Base-by-base conservation (phyloP, 1,140 invertebrate species). In the Neodiprion fabricii region DNA sequence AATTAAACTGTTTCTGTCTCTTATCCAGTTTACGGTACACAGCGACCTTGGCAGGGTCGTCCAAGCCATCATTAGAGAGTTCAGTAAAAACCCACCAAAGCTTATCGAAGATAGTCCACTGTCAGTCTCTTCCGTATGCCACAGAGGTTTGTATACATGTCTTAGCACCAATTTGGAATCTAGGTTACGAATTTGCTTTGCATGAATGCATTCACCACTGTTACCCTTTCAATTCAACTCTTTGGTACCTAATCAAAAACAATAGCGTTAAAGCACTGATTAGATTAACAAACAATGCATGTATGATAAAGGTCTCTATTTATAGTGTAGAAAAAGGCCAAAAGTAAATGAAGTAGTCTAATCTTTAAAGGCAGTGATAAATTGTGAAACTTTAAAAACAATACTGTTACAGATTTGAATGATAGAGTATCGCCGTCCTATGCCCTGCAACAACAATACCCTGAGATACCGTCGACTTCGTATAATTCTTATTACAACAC, bases 11-110 rank as follows among this genome's bases (percentile, higher is more conserved):
- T 61, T 61, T 61, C 9, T 78, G 5, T 73, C 80, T 79, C 76
- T 78, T 74, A 85, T 83, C 50, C 76, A 93, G 91, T 95, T 92
- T 82, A 93, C 93, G 73, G 86, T 91, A 66, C 93, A 95, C 85
- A 94, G 93, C 66, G 94, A 95, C 88, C 89, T 95, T 73, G 94
- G 94, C 21, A 89, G 93, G 74, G 92, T 95, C 53, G 94, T 95
- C 1, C 94, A 95, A 85, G 94, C 92, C 11, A 93, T 95, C 65
- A 94, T 94, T 74, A 87, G 94, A 80, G 94, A 95, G 85, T 94
- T 94, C 79, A 92, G 93, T 83, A 90, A 91, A 81, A 91, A 91
- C 82, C 91, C 92, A 66, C 91, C 91, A 3, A 84, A 86, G 72
- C 80, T 91, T 73, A 72, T 85, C 75, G 84, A 86, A 74, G 87